phyloP scores from a whole-genome alignment of 2,888 invertebrate species.

The Sabatieria punctata region DNA sequence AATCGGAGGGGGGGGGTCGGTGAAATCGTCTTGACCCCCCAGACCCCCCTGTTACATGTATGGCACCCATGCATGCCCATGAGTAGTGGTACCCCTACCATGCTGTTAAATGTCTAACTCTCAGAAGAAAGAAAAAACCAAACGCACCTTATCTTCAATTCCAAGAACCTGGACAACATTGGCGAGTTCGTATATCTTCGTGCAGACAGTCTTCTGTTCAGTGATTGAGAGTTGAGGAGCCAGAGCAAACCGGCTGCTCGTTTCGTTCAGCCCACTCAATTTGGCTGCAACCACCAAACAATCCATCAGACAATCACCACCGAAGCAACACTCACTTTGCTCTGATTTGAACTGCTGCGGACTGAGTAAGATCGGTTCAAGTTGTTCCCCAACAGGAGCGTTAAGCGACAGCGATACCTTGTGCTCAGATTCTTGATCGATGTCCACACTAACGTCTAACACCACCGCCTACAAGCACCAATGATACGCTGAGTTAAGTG shows the following conservation, averaged over 20 bases:
- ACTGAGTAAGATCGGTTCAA: conserved; percentile 9
- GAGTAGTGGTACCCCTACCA: too few species aligned
- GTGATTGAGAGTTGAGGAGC: background rate
- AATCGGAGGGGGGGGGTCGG: too few species aligned
- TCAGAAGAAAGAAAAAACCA: too few species aligned
- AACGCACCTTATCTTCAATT: background rate
- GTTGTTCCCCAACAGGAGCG: conserved; percentile 12
- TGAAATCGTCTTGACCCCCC: too few species aligned
- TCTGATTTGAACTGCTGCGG: conserved; percentile 7
- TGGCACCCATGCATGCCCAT: too few species aligned
- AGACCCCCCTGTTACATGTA: too few species aligned
- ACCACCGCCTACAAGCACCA: background rate
- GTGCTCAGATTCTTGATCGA: background rate
- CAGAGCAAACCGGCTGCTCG: conserved; percentile 7
- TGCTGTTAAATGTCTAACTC: too few species aligned
- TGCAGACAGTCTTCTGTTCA: background rate
- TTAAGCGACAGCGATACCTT: background rate
- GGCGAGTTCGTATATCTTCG: conserved; percentile 2
- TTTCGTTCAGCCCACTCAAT: conserved; percentile 12
- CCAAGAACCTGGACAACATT: conserved; percentile 6
- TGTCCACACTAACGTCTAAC: background rate
- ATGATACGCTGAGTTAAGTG: background rate
- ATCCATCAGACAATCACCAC: background rate
- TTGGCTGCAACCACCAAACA: conserved; percentile 5
- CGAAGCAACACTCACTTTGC: conserved; percentile 13